A percentile compares a stretch with the other conserved stretches of the same genome.
Evolutionary conservation across 2,797 vertebrate genomes (phyloP).

Genomic region (Halcyon badia): DNA sequence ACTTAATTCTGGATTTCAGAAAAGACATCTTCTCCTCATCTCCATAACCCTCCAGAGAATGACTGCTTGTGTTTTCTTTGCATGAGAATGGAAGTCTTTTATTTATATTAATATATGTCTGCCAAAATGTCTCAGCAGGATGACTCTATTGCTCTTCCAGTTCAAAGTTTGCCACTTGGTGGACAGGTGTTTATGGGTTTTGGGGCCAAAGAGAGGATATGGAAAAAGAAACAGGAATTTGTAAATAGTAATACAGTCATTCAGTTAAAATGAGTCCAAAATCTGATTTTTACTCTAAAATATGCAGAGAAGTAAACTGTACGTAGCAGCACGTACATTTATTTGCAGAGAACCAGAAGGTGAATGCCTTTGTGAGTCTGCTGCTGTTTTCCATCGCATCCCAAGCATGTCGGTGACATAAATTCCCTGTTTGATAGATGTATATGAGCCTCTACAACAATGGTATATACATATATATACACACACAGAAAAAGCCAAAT

Average conservation of each 20-base stretch:
- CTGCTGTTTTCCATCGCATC: not conserved
- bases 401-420: not conserved
- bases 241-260: not conserved
- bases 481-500: not conserved
- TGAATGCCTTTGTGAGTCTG: not conserved
- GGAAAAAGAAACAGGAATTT: not conserved
- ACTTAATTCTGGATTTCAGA: not conserved
- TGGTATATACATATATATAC: not conserved
- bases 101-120: not conserved
- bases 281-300: not conserved
- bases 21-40: not conserved
- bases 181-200: not conserved
- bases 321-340: rapidly evolving
- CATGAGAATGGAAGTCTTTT: not conserved
- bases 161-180: not conserved
- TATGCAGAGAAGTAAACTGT: not conserved
- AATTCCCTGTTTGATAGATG: not conserved
- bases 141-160: not conserved
- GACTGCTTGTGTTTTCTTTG: not conserved
- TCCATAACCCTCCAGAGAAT: not conserved
- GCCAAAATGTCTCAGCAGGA: not conserved
- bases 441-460: not conserved
- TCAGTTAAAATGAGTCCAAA: not conserved
- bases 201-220: not conserved
- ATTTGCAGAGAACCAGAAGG: not conserved